phyloP scores from a whole-genome alignment of 2,888 invertebrate genomes.

The Prionchulus punctatus region DNA sequence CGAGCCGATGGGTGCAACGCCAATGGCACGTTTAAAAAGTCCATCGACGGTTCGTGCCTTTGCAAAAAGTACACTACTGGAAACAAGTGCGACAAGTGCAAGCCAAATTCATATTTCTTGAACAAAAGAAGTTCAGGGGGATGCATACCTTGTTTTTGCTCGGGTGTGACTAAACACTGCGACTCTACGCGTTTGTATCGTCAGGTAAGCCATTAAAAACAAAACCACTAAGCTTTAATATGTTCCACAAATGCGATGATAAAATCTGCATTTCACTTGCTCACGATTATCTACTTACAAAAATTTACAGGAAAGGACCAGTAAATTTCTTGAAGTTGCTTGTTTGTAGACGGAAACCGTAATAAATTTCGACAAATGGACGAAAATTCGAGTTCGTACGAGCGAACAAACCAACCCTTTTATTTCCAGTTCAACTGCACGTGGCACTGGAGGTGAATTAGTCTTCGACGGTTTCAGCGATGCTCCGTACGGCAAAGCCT shows the following conservation, averaged over 20 bases:
- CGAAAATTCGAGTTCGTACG: conserved; percentile 1
- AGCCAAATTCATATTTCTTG: conserved; percentile 63
- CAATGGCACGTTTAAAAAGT: conserved; percentile 46
- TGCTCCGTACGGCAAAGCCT: conserved; percentile 34
- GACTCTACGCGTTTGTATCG: conserved; percentile 59
- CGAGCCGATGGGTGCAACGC: conserved; percentile 46
- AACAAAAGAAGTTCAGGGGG: conserved; percentile 61
- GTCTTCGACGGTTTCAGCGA: conserved; percentile 11
- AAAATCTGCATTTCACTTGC: too few relatives aligned
- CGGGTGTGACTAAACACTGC: conserved; percentile 65
- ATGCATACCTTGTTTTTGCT: conserved; percentile 88
- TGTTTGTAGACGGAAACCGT: too few relatives aligned
- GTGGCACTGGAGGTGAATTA: neutral
- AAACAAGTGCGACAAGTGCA: conserved; percentile 66
- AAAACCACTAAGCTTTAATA: too few relatives aligned
- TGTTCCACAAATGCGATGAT: too few relatives aligned
- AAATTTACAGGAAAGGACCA: too few relatives aligned
- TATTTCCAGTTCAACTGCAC: too few relatives aligned
- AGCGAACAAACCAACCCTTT: neutral
- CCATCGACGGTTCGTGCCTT: conserved; percentile 35
- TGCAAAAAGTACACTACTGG: conserved; percentile 37
- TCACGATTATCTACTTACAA: too few relatives aligned
- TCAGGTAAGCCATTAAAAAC: too few relatives aligned
- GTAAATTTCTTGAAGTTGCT: too few relatives aligned
- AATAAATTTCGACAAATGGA: too few relatives aligned